phyloP scores from a whole-genome alignment of 1,140 invertebrate genomes.

The Drosophila sulfurigaster region DNA sequence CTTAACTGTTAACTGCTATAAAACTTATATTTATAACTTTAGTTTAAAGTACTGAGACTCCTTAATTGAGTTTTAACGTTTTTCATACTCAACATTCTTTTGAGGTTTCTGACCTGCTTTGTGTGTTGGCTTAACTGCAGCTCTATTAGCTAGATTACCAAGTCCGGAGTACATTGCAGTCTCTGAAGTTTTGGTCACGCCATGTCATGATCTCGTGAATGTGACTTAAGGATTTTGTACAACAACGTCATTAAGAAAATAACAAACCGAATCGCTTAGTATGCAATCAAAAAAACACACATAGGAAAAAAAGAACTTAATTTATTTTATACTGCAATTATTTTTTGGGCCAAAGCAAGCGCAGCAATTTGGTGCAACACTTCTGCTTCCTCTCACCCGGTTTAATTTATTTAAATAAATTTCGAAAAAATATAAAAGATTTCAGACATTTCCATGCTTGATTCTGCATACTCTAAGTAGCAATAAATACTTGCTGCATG shows the following conservation, averaged over 20 bases:
- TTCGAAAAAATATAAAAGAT: slow-evolving; percentile 10
- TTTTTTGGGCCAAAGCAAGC: not conserved
- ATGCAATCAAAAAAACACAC: slow-evolving; percentile 18
- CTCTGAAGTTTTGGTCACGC: slow-evolving; percentile 38
- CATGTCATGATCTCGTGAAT: slow-evolving; percentile 44
- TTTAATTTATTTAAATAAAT: slow-evolving; percentile 23
- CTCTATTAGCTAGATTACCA: not conserved
- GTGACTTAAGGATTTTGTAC: slow-evolving; percentile 50
- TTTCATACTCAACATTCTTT: too few species aligned
- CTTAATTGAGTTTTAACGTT: too few species aligned
- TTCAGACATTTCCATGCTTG: slow-evolving; percentile 19
- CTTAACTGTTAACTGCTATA: too few species aligned
- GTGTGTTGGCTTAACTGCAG: not conserved
- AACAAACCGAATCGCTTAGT: slow-evolving; percentile 53
- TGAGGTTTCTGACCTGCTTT: too few species aligned
- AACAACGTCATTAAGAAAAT: slow-evolving; percentile 58
- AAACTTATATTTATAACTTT: too few species aligned
- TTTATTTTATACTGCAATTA: slow-evolving; percentile 42
- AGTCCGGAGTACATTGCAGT: not conserved
- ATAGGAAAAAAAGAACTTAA: slow-evolving; percentile 18
- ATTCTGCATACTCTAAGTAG: slow-evolving; percentile 40
- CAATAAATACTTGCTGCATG: slow-evolving; percentile 55
- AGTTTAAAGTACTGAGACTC: too few species aligned
- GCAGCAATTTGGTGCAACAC: slow-evolving; percentile 19
- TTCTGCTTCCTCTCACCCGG: not conserved